Conservation (phyloP, 37 sponge, comb jelly and placozoan species). For the Ephydatia muelleri region DNA sequence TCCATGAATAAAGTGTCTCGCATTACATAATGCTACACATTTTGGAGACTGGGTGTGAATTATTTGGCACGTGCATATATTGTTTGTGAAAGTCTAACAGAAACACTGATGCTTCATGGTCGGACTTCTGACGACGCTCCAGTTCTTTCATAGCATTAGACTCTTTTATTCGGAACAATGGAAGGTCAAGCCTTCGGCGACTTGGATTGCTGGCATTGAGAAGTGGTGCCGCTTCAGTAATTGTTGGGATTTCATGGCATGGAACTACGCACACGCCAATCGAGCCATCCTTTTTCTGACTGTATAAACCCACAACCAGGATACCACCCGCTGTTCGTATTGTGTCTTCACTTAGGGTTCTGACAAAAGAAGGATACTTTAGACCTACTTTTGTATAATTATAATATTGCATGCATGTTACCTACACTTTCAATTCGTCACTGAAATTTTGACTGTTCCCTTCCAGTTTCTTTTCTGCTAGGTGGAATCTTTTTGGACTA, state of each 20-base stretch:
- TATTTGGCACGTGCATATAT: neutral
- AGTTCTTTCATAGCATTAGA: neutral
- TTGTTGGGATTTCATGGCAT: neutral
- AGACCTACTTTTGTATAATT: neutral
- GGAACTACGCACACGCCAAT: neutral
- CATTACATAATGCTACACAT: neutral
- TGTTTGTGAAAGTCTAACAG: neutral
- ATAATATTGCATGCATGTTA: neutral
- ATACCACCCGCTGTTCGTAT: neutral
- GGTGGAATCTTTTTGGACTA: neutral
- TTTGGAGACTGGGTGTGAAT: neutral
- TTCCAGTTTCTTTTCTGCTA: neutral
- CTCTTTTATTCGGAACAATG: neutral
- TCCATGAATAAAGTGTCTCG: neutral
- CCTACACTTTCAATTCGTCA: neutral
- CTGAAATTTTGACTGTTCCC: neutral
- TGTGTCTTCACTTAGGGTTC: neutral
- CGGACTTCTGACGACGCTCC: neutral
- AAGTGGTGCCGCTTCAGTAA: neutral
- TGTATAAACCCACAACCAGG: neutral
- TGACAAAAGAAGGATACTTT: neutral
- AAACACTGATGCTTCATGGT: neutral
- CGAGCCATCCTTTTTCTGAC: neutral
- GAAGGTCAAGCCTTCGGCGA: neutral
- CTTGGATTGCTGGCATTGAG: neutral